Percentiles rank a stretch among this genome's conserved stretches.
Evolutionary conservation across 2,888 invertebrate species (phyloP).

Genomic region (Ectemnius continuus): DNA sequence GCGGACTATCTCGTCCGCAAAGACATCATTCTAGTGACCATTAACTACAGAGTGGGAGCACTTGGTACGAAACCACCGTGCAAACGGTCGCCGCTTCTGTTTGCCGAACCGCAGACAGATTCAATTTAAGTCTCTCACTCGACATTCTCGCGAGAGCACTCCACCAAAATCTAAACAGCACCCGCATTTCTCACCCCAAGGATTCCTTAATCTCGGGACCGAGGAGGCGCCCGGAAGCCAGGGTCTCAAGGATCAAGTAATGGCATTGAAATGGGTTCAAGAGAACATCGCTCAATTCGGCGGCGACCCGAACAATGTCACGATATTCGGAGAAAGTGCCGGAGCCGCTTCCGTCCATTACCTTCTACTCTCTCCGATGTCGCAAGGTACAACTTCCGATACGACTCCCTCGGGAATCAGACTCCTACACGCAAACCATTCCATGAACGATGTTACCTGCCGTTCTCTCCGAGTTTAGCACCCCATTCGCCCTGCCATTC

Average conservation of each 20-base stretch:
- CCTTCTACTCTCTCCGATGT: constrained; percentile 56
- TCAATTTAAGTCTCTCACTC: not conserved
- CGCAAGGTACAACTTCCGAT: constrained; percentile 34
- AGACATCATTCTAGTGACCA: constrained; percentile 67
- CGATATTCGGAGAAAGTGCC: constrained; percentile 68
- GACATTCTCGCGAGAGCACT: not conserved
- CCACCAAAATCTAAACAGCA: not conserved
- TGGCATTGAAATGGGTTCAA: constrained; percentile 63
- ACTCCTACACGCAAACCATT: not conserved
- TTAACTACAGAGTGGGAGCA: constrained; percentile 70
- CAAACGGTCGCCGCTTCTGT: too few species aligned
- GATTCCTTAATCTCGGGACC: constrained; percentile 57
- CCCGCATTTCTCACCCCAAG: constrained; percentile 23
- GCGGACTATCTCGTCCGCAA: constrained; percentile 69
- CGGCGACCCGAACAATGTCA: constrained; percentile 64
- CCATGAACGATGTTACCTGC: not conserved
- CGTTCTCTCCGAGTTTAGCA: not conserved
- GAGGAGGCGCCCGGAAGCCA: constrained; percentile 64
- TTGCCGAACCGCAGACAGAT: not conserved
- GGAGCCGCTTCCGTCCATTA: constrained; percentile 63
- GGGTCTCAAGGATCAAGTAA: constrained; percentile 65
- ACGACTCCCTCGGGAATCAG: too few species aligned
- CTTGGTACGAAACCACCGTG: constrained; percentile 56
- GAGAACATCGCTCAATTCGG: constrained; percentile 62
- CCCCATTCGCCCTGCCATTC: not conserved